Percentiles rank a stretch among this genome's conserved stretches.
Conservation (phyloP, 2,888 invertebrate genomes). For the Melangyna quadrimaculata region DNA sequence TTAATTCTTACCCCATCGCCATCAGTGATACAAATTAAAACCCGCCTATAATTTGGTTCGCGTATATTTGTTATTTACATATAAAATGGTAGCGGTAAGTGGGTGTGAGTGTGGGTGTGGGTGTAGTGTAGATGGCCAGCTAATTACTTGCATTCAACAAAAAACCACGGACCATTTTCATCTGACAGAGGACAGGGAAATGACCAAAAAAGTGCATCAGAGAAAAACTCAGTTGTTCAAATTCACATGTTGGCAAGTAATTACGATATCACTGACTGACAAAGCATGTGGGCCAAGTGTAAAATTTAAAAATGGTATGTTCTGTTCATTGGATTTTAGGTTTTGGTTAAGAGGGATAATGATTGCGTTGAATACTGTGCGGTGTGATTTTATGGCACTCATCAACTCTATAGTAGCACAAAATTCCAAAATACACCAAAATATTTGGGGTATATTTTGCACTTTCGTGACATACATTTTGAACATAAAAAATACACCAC, state of each 20-base stretch:
- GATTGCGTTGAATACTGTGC: not conserved
- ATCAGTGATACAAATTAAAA: constrained; percentile 5
- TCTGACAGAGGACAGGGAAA: not conserved
- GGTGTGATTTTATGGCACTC: not conserved
- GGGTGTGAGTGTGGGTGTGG: too few species aligned
- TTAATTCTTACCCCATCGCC: not conserved
- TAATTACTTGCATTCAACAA: constrained; percentile 6
- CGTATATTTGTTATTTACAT: not conserved
- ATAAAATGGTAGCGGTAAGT: not conserved
- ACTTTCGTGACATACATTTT: too few species aligned
- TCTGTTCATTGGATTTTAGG: constrained; percentile 5
- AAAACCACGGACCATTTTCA: not conserved
- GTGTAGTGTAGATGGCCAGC: not conserved
- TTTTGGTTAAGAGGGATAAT: constrained; percentile 5
- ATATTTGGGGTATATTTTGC: too few species aligned
- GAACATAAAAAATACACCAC: too few species aligned
- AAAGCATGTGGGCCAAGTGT: not conserved
- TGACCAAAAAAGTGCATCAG: not conserved
- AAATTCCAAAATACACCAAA: too few species aligned
- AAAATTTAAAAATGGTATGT: not conserved
- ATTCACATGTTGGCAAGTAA: constrained; percentile 13
- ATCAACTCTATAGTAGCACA: too few species aligned
- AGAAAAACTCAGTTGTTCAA: not conserved
- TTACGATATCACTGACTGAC: not conserved
- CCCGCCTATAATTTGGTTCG: not conserved